These are phyloP conservation scores for Colletes collaris DNA, from an alignment of 2,888 invertebrate genomes.

Conservation along the genomic window DNA sequence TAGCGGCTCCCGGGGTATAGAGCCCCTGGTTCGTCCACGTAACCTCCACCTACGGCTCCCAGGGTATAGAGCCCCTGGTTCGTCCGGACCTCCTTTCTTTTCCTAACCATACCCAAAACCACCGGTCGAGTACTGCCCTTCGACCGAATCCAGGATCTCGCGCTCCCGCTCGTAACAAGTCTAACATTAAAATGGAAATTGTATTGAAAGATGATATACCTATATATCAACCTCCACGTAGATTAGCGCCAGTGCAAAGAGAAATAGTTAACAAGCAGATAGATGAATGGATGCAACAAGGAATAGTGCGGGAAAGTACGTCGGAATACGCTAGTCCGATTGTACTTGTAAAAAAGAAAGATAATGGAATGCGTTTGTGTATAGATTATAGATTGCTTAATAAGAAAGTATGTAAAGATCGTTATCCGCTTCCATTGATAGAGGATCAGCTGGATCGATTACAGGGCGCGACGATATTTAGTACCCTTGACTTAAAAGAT, in stretches of 20 bases:
- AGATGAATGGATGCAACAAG: not conserved
- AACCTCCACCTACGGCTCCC: too few species aligned
- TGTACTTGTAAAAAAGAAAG: not conserved
- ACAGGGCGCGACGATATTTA: not conserved
- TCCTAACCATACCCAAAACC: too few species aligned
- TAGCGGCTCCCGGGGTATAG: too few species aligned
- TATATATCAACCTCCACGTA: constrained; percentile 64
- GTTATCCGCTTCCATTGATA: not conserved
- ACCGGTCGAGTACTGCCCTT: too few species aligned
- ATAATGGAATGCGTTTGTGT: not conserved
- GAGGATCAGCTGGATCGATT: too few species aligned
- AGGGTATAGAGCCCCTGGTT: too few species aligned
- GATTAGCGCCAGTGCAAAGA: constrained; percentile 15
- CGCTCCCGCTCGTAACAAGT: too few species aligned
- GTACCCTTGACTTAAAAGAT: not conserved
- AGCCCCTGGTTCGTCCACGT: too few species aligned
- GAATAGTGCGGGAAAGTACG: not conserved
- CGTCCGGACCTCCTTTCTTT: too few species aligned
- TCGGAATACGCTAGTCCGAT: not conserved
- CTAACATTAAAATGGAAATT: constrained; percentile 63
- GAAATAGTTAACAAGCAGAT: not conserved
- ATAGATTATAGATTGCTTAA: constrained; percentile 46
- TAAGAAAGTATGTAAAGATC: not conserved
- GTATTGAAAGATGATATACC: constrained; percentile 71
- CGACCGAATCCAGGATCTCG: too few species aligned